Evolutionary conservation across 2,113 vertebrate genomes (phyloP).

Genomic region (Cebus imitator): DNA sequence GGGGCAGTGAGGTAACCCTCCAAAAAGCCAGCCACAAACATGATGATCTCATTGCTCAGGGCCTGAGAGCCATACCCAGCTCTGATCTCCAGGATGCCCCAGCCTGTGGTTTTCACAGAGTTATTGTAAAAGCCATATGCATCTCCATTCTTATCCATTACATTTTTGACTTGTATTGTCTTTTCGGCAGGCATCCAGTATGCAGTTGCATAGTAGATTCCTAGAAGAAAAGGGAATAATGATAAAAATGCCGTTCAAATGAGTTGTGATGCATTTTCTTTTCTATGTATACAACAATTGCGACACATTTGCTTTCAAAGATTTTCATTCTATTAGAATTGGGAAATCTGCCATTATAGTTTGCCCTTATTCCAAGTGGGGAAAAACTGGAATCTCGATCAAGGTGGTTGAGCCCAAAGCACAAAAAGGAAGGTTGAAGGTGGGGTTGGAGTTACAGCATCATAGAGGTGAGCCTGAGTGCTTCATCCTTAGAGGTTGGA

Average conservation of each 20-base stretch:
- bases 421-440: not conserved
- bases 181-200: slow-evolving; percentile 89
- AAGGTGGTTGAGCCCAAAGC: not conserved
- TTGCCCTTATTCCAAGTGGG: not conserved
- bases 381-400: not conserved
- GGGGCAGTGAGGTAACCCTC: slow-evolving; percentile 93
- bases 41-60: slow-evolving; percentile 86
- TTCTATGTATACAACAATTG: not conserved
- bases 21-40: slow-evolving; percentile 92
- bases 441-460: not conserved
- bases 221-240: slow-evolving; percentile 64
- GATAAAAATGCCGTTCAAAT: not conserved
- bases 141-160: slow-evolving; percentile 87
- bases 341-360: not conserved
- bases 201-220: slow-evolving; percentile 84
- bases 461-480: not conserved
- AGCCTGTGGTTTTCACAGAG: slow-evolving; percentile 87
- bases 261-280: not conserved
- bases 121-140: slow-evolving; percentile 93
- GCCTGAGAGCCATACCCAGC: slow-evolving; percentile 88
- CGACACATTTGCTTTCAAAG: not conserved
- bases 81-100: slow-evolving; percentile 92
- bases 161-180: slow-evolving; percentile 83
- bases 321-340: not conserved
- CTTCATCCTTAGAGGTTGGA: not conserved